Conservation (phyloP, 2,888 invertebrate genomes). For the Cantharis rufa region DNA sequence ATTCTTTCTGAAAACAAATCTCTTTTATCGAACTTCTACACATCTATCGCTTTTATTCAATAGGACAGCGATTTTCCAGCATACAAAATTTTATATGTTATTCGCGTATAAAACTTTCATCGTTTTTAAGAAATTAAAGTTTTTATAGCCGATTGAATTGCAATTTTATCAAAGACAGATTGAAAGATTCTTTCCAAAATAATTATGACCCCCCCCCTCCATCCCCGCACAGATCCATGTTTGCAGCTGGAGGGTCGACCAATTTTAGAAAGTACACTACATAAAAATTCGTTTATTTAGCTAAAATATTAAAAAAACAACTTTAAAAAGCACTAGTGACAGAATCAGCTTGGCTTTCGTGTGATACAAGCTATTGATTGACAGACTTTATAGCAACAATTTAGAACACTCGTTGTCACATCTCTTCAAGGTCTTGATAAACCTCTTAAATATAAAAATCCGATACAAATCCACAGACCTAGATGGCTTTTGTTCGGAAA, state of each 20-base stretch:
- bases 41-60: conserved; percentile 29
- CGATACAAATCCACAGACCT: conserved; percentile 1
- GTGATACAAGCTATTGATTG: conserved; percentile 1
- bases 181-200: neutral
- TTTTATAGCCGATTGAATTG: neutral
- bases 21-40: conserved; percentile 25
- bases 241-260: neutral
- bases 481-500: neutral
- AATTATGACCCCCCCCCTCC: neutral
- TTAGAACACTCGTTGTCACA: conserved; percentile 4
- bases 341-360: neutral
- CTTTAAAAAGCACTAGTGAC: neutral
- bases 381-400: neutral
- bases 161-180: neutral
- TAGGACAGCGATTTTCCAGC: conserved; percentile 28
- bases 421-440: conserved; percentile 3
- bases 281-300: neutral
- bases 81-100: conserved; percentile 8
- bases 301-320: neutral
- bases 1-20: conserved; percentile 31
- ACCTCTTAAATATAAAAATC: conserved; percentile 5
- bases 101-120: neutral
- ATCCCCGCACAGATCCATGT: neutral
- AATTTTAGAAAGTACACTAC: neutral
- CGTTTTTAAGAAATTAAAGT: neutral